phyloP scores from a whole-genome alignment of 2,113 vertebrate genomes.

The Pyxicephalus adspersus region DNA sequence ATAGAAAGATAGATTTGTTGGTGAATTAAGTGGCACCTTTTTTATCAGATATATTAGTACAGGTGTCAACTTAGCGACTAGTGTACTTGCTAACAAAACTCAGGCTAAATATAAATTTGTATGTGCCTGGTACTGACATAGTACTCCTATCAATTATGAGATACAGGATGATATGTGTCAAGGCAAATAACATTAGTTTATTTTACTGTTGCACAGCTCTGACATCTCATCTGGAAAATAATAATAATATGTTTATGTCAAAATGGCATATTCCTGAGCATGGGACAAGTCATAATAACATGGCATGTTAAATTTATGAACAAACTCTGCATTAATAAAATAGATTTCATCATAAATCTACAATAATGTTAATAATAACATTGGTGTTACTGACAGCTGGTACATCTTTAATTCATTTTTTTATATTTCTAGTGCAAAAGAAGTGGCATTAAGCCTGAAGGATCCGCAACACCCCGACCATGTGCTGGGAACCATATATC shows the following conservation, averaged over 20 bases:
- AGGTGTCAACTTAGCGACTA: background rate
- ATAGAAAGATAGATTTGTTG: too few species aligned
- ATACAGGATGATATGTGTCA: conserved; percentile 19
- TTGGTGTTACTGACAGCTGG: background rate
- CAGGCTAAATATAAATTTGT: conserved; percentile 25
- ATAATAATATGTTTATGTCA: conserved; percentile 25
- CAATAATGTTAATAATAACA: background rate
- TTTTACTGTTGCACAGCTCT: background rate
- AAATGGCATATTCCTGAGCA: background rate
- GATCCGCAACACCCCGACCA: conserved; percentile 91
- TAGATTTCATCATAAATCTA: background rate
- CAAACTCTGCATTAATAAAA: background rate
- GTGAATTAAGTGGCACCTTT: background rate
- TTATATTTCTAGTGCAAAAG: conserved; percentile 74
- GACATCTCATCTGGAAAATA: conserved; percentile 3
- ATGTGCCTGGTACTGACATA: background rate
- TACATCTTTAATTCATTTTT: conserved; percentile 33
- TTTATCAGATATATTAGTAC: background rate
- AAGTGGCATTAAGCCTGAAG: conserved; percentile 86
- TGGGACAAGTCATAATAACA: conserved; percentile 11
- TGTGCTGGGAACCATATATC: conserved; percentile 84
- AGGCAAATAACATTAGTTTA: conserved; percentile 16
- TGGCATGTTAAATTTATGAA: background rate
- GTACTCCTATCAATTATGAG: conserved; percentile 26
- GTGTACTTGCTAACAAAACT: conserved; percentile 6